Evolutionary conservation across 1,140 invertebrate species (phyloP), one percentile per base, ranked within the genome.

Genomic region (Neodiprion pinetum): DNA sequence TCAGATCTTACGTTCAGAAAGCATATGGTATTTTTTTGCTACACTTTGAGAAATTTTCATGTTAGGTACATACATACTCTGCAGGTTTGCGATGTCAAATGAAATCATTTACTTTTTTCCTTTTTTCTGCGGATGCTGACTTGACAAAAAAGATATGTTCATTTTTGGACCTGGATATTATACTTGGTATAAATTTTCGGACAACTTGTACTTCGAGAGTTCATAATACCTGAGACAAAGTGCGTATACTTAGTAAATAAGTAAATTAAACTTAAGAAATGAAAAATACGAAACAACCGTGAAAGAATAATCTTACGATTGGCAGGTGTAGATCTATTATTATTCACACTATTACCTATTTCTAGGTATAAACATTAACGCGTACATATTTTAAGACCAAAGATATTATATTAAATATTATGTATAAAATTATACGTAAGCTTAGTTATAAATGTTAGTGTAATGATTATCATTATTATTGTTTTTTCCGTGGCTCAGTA

Each of bases 301-400:
- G 53, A 61, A 61, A 61, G 53, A 14, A 61, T 12, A 61, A 61
- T 61, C 53, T 17, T 61, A 61, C 53, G 53, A 9, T 61, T 61
- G n/a, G 8, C 53, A 17, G 53, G 53, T 61, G n/a, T 61, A 61
- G 11, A 61, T 61, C n/a, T 61, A 61, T 9, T 61, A 61, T 61
- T 61, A 61, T 61, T 61, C 11, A 14, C n/a, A 61, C n/a, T 61
- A 61, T 61, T 61, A 61, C 53, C 53, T 61, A 61, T 61, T 61
- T 61, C 9, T 61, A 61, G 53, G 53, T 61, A 61, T 61, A 17
- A 61, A 61, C 53, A 12, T 61, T 61, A 61, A 61, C 53, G 53
- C 53, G 53, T 61, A 61, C 53, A 61, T 61, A 61, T 61, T 61
- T 61, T 61, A 61, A 61, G 53, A 61, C 53, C 53, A 61, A 61